phyloP scores from a whole-genome alignment of 2,888 invertebrate species.

The Leistus spinibarbis region DNA sequence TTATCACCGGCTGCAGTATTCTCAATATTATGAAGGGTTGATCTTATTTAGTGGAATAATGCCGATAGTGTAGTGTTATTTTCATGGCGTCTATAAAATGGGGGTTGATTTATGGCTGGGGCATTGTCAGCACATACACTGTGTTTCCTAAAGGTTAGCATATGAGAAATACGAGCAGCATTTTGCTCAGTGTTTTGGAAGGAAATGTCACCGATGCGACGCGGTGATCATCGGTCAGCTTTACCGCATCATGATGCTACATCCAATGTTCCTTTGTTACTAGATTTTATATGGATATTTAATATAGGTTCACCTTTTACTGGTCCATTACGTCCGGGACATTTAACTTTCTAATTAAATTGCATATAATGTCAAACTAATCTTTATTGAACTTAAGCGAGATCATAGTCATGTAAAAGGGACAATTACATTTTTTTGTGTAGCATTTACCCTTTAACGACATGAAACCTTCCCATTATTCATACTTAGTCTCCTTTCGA shows the following conservation, averaged over 20 bases:
- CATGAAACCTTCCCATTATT: no score
- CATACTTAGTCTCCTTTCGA: no score
- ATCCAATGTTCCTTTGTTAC: background rate
- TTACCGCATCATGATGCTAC: background rate
- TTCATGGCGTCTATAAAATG: constrained; percentile 27
- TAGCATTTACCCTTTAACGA: no score
- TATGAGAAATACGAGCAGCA: background rate
- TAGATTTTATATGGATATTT: background rate
- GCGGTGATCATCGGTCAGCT: background rate
- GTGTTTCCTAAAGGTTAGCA: background rate
- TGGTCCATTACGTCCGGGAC: background rate
- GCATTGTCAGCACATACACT: background rate
- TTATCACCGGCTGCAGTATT: background rate
- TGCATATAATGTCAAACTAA: background rate
- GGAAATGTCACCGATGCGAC: background rate
- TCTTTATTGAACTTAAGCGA: background rate
- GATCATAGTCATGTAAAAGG: background rate
- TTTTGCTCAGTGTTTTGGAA: background rate
- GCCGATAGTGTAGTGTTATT: constrained; percentile 34
- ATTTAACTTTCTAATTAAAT: background rate
- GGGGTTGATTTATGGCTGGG: constrained; percentile 19
- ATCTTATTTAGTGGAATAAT: constrained; percentile 31
- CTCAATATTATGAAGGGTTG: background rate
- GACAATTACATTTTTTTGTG: no score
- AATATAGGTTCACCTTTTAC: background rate